phyloP scores from a whole-genome alignment of 2,113 vertebrate genomes.

The Pseudorectes ferrugineus region DNA sequence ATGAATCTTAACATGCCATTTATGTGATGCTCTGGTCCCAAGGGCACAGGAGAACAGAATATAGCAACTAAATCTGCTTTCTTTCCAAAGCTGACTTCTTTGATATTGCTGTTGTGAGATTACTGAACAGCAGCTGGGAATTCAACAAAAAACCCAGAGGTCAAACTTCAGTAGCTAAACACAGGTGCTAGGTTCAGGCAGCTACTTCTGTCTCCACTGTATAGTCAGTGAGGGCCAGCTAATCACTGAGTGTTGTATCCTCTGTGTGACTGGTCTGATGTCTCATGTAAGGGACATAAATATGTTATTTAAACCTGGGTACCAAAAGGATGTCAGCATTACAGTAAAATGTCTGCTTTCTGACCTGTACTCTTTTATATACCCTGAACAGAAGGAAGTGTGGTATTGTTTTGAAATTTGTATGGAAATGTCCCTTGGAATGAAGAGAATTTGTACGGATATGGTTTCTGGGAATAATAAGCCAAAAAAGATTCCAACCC shows the following conservation, averaged over 20 bases:
- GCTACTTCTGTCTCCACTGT: not conserved
- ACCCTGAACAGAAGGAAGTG: not conserved
- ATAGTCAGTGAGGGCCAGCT: not conserved
- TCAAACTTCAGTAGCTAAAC: not conserved
- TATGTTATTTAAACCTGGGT: not conserved
- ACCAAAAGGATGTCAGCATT: not conserved
- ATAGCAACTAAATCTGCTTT: not conserved
- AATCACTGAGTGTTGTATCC: not conserved
- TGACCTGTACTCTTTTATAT: not conserved
- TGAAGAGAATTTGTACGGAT: not conserved
- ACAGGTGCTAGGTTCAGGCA: not conserved
- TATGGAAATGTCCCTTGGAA: not conserved
- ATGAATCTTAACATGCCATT: not conserved
- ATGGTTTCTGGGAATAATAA: not conserved
- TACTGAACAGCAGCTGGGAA: not conserved
- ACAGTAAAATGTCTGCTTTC: not conserved
- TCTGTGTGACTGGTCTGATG: not conserved
- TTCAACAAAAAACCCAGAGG: not conserved
- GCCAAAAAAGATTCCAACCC: not conserved
- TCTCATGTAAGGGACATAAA: not conserved
- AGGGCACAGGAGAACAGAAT: not conserved
- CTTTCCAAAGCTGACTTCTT: not conserved
- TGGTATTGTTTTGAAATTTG: not conserved
- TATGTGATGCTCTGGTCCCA: not conserved
- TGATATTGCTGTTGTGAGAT: not conserved